Conservation (phyloP, 2,888 invertebrate species). For the Capitulum mitella region DNA sequence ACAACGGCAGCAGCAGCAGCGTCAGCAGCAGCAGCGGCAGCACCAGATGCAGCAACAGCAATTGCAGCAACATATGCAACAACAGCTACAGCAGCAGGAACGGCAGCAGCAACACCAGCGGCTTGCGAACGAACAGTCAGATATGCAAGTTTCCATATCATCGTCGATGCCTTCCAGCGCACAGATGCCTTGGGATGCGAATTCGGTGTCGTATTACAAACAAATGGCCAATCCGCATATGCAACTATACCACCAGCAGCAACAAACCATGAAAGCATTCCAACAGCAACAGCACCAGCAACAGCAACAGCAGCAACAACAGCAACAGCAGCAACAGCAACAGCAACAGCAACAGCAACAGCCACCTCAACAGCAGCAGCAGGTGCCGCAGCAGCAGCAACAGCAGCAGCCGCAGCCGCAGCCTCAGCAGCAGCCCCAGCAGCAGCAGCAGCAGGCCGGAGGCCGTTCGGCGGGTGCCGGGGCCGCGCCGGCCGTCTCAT, state of each 20-base stretch:
- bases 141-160: background rate
- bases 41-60: background rate
- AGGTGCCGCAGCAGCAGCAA: too few relatives aligned
- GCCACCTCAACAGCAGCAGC: too few relatives aligned
- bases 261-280: conserved; percentile 22
- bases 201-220: conserved; percentile 21
- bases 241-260: conserved; percentile 21
- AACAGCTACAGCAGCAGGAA: background rate
- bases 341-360: background rate
- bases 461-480: background rate
- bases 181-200: background rate
- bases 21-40: background rate
- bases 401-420: too few relatives aligned
- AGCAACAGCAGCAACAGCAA: background rate
- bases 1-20: background rate
- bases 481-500: background rate
- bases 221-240: conserved; percentile 23
- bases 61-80: background rate
- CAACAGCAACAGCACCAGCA: conserved; percentile 1
- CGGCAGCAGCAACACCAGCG: background rate
- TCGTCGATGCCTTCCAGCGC: background rate
- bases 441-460: conserved; percentile 5
- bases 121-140: background rate
- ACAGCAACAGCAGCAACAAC: background rate
- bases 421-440: too few relatives aligned